Evolutionary conservation across 2,888 invertebrate genomes (phyloP), one percentile per base, ranked within the genome.

Genomic region (Matsumyia berberina): DNA sequence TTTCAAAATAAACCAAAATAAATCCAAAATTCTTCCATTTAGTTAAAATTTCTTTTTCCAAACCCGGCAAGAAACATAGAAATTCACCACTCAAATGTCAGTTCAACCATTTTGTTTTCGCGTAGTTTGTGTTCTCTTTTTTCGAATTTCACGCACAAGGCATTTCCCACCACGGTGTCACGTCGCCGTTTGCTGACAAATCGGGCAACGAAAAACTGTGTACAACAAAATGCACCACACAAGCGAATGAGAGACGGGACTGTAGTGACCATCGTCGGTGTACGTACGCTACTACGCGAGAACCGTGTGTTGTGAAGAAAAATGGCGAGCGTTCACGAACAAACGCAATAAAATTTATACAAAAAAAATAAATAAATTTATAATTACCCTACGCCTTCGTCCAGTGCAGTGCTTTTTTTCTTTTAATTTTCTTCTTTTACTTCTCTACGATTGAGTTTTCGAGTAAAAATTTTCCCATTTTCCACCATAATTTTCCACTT

Each of bases 221-320:
- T 51, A 57, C 51, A 24, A 39, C 53, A 81, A 80, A 51, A 60
- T 17, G 64, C 37, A 76, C 66, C 74, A 79, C 85, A 80, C 70
- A 85, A 80, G 76, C 85, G 79, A 85, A 80, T 85, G 79, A 70
- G 85, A 66, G 85, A 76, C 85, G 85, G 80, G 60, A 76, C 85
- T 79, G 85, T 80, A 74, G 85, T 76, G 85, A 85, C 69, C 85
- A 85, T 66, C 80, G 85, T 85, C 85, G 85, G 79, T 78, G 73
- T 79, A 74, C 73, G 72, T 69, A 85, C 82, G 82, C 76, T 82
- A 80, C 67, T 73, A 82, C 83, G 83, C 83, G 83, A 81, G 60
- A 85, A 70, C 69, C 79, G 70, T 80, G 80, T 85, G 80, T 85
- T 80, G 85, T 79, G 85, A 85, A 77, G 60, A 80, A 86, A 86